These are phyloP conservation scores for Styela clava DNA, from an alignment of 23 tunicate genomes.

Conservation along the genomic window DNA sequence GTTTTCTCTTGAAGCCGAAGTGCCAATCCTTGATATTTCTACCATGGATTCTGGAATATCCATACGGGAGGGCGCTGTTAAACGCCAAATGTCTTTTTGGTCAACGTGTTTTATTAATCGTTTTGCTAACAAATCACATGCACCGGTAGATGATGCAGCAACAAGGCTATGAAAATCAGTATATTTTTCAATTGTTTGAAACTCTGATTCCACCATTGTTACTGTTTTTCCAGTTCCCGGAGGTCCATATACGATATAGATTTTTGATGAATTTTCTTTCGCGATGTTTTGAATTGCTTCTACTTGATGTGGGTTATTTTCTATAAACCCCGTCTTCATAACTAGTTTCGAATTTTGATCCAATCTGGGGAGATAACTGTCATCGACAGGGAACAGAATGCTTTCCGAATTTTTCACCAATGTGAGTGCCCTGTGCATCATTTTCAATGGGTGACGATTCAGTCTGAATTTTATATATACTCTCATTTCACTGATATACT, in stretches of 20 bases:
- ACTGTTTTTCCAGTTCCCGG: constrained; percentile 91
- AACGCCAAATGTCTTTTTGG: constrained; percentile 27
- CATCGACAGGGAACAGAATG: background rate
- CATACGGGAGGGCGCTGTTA: constrained; percentile 46
- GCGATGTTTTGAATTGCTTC: constrained; percentile 19
- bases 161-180: constrained; percentile 37
- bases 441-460: constrained; percentile 35
- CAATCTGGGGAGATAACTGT: no score
- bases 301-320: constrained; percentile 15
- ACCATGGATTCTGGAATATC: constrained; percentile 17
- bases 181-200: constrained; percentile 8
- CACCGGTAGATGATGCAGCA: constrained; percentile 75
- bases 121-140: constrained; percentile 50
- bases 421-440: constrained; percentile 49
- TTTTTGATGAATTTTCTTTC: background rate
- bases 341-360: no score
- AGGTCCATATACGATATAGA: constrained; percentile 75
- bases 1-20: constrained; percentile 22
- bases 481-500: constrained; percentile 20
- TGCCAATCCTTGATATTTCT: background rate
- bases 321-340: constrained; percentile 18
- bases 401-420: background rate
- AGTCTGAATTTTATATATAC: constrained; percentile 40
- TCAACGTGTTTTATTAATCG: constrained; percentile 34
- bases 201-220: constrained; percentile 63